Base-by-base conservation (phyloP, 2,113 vertebrate species). In the Engystomops pustulosus region DNA sequence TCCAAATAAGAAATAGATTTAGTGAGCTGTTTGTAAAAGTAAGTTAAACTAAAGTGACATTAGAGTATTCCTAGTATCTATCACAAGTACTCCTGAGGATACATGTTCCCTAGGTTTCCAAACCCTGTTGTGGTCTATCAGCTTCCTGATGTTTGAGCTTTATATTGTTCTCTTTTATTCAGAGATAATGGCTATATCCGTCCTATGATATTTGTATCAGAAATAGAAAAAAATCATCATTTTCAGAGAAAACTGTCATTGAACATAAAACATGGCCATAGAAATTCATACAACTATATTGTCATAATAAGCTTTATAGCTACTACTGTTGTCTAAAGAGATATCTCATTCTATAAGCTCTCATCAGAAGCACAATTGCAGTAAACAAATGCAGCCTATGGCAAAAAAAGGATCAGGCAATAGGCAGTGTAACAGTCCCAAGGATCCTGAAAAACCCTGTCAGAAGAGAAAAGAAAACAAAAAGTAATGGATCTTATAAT, bases 401-500 rank as follows among this genome's bases (percentile, higher is more conserved):
- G 80, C 80, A 72, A 82, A 30, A 20, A 4, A 36, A 32, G 68
- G 55, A 72, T 72, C 41, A 58, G 51, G 68, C 34, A 45, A 58
- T 58, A 82, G 49, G 60, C n/a, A 74, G 23, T 72, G 15, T 60
- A 72, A 70, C 10, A 45, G 49, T 72, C 34, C 49, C n/a, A 38
- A 44, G 51, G 69, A 82, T 82, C 68, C 17, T 82, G 69, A 81
- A 81, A 70, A 47, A 71, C 47, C 65, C 20, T 81, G 79, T 45
- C 79, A 81, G 65, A 38, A 81, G 34, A 72, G 69, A 75, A 69
- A 30, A 76, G 53, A 83, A 79, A 85, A 44, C 58, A 60, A 72
- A 72, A 51, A 27, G 51, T 82, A 82, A 62, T 70, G 71, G 60
- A 79, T 79, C 47, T 79, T 47, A 85, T 58, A 85, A 85, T 85